Evolutionary conservation across 2,113 vertebrate genomes (phyloP), one percentile per base, ranked within the genome.

Genomic region (Emydocephalus ijimae): DNA sequence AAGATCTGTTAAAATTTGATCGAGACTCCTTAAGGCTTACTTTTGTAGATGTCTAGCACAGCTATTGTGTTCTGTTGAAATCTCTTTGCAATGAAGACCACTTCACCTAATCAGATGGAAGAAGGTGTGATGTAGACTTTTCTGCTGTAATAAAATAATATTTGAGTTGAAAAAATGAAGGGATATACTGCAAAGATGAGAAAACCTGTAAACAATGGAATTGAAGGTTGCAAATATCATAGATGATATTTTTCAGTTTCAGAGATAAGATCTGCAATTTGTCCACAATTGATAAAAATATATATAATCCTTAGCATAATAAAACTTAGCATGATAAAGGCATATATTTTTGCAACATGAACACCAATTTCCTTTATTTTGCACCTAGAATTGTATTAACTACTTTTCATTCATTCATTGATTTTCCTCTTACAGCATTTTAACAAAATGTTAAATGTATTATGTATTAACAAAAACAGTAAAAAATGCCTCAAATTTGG

Each of bases 31-130:
- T 94, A 90, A 89, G 90, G 85, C 14, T 0, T 1, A 88, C 8
- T 90, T 94, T 90, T 92, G 50, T 50, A 0, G 0, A 59, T 95
- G 92, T 95, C 92, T 93, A 96, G 93, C 93, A 95, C 90, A 96
- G 92, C 94, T 94, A 93, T 11, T 81, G 85, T 54, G 87, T 93
- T 94, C 90, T 95, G 90, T 85, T 95, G 94, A 94, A 95, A 93
- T 96, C 90, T 95, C 86, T 24, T 59, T 96, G 94, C 93, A 96
- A 96, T 48, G 90, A 45, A 0, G 89, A 88, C 90, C 92, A 89
- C 93, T 92, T 95, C 94, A 94, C 94, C 56, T 96, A 90, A 95
- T 95, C 95, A 94, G 91, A 95, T 94, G 89, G 20, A 89, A n/a
- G 1, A 90, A 50, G 18, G 0, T 54, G 14, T 1, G 50, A 88